phyloP scores from a whole-genome alignment of 2,113 vertebrate species.

The Leucopsar rothschildi region DNA sequence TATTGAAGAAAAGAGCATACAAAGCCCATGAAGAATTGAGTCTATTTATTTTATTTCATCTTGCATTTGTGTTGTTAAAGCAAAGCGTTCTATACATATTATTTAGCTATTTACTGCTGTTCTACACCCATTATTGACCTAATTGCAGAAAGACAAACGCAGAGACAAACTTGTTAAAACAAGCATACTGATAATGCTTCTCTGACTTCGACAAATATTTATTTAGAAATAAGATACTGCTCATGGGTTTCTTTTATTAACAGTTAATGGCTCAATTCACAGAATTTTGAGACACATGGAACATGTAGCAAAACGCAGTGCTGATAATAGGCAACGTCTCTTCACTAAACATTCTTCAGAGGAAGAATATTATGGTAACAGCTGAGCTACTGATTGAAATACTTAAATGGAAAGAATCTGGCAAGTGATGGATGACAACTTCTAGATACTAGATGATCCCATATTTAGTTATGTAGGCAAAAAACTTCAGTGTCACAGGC shows the following conservation, averaged over 20 bases:
- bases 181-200: conserved; percentile 3
- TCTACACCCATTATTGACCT: conserved; percentile 32
- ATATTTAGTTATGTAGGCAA: neutral
- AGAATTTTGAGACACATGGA: conserved; percentile 30
- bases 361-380: neutral
- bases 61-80: conserved; percentile 45
- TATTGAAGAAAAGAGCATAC: conserved; percentile 42
- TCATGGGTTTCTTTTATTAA: conserved; percentile 30
- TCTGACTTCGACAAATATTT: conserved; percentile 20
- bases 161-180: conserved; percentile 47
- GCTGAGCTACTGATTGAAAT: conserved; percentile 16
- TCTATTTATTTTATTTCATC: conserved; percentile 58
- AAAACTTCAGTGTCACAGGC: neutral
- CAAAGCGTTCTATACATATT: conserved; percentile 31
- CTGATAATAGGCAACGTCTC: neutral
- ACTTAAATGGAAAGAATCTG: conserved; percentile 7
- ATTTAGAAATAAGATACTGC: conserved; percentile 49
- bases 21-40: neutral
- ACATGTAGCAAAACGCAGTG: neutral
- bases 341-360: neutral
- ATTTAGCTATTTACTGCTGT: conserved; percentile 56
- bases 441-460: neutral
- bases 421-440: neutral
- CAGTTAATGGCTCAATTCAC: conserved; percentile 52
- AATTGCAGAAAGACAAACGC: conserved; percentile 49